A percentile compares a stretch with the other conserved stretches of the same genome.
These are phyloP conservation scores for Grapholita molesta DNA, from an alignment of 1,140 invertebrate species.

Conservation along the genomic window DNA sequence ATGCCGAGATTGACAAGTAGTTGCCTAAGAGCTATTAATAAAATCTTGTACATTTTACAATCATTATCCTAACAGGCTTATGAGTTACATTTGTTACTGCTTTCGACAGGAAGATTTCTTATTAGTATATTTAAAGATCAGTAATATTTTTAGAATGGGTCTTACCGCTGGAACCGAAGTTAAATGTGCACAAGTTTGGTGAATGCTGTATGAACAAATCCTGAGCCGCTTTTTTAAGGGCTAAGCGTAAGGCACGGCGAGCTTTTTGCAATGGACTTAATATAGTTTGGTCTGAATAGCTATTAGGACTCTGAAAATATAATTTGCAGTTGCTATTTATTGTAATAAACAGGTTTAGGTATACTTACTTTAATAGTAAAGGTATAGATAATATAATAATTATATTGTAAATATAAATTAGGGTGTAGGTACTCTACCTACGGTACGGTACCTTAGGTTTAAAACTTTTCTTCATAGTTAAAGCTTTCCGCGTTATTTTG, in stretches of 20 bases:
- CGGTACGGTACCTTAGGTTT: constrained; percentile 66
- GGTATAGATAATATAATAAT: no score
- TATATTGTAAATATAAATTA: no score
- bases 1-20: no score
- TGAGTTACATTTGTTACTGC: no score
- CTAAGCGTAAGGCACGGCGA: constrained; percentile 50
- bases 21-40: no score
- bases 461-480: constrained; percentile 60
- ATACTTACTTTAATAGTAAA: no score
- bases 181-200: constrained; percentile 37
- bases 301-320: constrained; percentile 41
- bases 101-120: no score
- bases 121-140: no score
- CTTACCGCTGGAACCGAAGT: constrained; percentile 53
- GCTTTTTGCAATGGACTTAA: constrained; percentile 66
- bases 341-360: no score
- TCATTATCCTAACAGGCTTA: no score
- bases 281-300: constrained; percentile 42
- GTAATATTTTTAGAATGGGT: not conserved
- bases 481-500: constrained; percentile 78
- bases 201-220: constrained; percentile 49
- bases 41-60: no score
- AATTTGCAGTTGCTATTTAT: not conserved
- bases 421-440: no score
- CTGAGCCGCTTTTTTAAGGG: constrained; percentile 60